Evolutionary conservation across 2,113 vertebrate genomes (phyloP).

Genomic region (Suncus etruscus): DNA sequence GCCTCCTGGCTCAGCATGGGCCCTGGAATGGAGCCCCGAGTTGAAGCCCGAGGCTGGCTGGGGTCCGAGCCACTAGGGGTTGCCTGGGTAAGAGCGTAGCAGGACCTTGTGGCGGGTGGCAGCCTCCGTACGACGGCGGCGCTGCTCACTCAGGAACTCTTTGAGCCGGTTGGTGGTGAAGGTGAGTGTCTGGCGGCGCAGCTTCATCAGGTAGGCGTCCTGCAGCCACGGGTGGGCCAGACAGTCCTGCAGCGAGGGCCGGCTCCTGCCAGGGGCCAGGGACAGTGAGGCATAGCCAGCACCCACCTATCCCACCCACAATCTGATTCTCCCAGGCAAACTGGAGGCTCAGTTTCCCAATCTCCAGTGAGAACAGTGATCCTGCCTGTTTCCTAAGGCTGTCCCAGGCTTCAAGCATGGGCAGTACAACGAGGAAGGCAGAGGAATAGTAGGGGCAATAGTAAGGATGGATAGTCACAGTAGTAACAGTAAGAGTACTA

Average conservation of each 20-base stretch:
- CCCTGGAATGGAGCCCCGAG: constrained; percentile 85
- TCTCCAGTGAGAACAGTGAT: neutral
- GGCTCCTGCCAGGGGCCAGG: constrained; percentile 89
- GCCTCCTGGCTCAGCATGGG: constrained; percentile 62
- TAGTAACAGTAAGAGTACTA: no score
- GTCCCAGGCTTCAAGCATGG: neutral
- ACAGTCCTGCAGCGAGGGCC: constrained; percentile 96
- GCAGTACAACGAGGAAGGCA: neutral
- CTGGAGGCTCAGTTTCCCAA: neutral
- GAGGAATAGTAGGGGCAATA: no score
- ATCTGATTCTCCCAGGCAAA: no score
- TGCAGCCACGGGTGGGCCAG: constrained; percentile 97
- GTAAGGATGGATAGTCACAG: no score
- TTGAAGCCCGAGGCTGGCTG: constrained; percentile 75
- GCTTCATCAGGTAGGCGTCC: constrained; percentile 98
- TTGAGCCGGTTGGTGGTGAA: constrained; percentile 98
- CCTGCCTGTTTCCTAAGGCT: neutral
- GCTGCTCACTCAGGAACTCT: constrained; percentile 96
- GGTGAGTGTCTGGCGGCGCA: constrained; percentile 97
- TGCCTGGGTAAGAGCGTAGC: constrained; percentile 94
- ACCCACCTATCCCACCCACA: no score
- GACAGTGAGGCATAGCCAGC: neutral
- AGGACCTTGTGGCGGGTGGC: constrained; percentile 99
- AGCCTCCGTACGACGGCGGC: constrained; percentile 87
- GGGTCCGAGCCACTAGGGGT: constrained; percentile 85